Evolutionary conservation across 2,113 vertebrate species (phyloP), one percentile per base, ranked within the genome.

Genomic region (Tylochromis polylepis): DNA sequence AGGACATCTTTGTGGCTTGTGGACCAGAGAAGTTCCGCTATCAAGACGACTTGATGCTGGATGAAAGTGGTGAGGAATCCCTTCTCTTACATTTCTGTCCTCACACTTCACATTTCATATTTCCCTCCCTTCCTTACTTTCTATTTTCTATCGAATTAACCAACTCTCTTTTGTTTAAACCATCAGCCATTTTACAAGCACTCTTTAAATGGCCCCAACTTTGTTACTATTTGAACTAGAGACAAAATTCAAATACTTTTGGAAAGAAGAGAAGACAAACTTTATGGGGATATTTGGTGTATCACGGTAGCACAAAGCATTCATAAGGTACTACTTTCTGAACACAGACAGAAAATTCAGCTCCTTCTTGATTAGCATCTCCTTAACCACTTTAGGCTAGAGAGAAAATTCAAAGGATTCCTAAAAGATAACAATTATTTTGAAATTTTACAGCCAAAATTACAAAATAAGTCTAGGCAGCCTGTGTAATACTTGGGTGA

Each of bases 41-140:
- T 91, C 98, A 99, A 89, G 98, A 99, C n/a, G 98, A 99, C 95
- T 97, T 99, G 89, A 98, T 98, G 91, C 94, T 99, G 96, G 98
- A 99, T 93, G 98, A 98, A 87, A 98, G 97, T 6, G 98, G 98
- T 99, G 96, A 97, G 85, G 27, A 36, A 56, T 18, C 22, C 36
- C n/a, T 51, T n/a, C n/a, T 38, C 29, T 79, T 38, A 82, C 58
- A n/a, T 77, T 79, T 89, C 49, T 49, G 34, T 53, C 16, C 27
- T n/a, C 27, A 77, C 0, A 0, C 53, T 77, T 31, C 27, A 49
- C n/a, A 8, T 20, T 15, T 65, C 20, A 59, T 49, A 8, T 8
- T 20, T 65, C 41, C 8, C 55, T 16, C 82, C 16, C 16, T 70
- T 41, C 38, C 55, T 53, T 59, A 11, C 41, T 49, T 75, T 27